A percentile compares a stretch with the other conserved stretches of the same genome.
These are phyloP conservation scores for Antheraea yamamai DNA, from an alignment of 2,888 invertebrate genomes.

Conservation along the genomic window DNA sequence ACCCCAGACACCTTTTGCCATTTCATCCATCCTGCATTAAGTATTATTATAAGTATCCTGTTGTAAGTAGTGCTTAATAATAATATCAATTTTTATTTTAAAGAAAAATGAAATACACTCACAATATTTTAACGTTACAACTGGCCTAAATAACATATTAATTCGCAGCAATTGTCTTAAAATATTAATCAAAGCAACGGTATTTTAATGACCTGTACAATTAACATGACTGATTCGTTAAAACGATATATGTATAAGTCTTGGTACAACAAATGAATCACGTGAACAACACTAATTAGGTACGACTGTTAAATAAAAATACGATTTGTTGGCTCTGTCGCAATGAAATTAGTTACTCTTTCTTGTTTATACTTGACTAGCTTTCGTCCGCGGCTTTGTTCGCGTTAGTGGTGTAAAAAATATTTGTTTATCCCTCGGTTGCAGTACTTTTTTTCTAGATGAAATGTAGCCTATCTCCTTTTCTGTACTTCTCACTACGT, in stretches of 20 bases:
- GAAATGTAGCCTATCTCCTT: too few relatives aligned
- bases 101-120: not conserved
- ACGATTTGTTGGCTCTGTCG: slow-evolving; percentile 1
- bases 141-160: slow-evolving; percentile 19
- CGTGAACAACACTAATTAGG: slow-evolving; percentile 54
- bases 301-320: slow-evolving; percentile 36
- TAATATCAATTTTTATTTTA: not conserved
- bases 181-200: slow-evolving; percentile 53
- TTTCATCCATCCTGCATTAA: too few relatives aligned
- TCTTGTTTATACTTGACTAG: not conserved
- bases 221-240: slow-evolving; percentile 67
- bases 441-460: too few relatives aligned
- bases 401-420: too few relatives aligned
- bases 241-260: slow-evolving; percentile 41
- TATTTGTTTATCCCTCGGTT: too few relatives aligned
- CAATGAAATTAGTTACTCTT: not conserved
- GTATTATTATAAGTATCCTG: too few relatives aligned
- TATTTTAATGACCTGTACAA: slow-evolving; percentile 56
- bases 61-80: too few relatives aligned
- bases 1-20: too few relatives aligned
- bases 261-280: slow-evolving; percentile 59
- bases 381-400: not conserved
- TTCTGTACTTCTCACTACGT: too few relatives aligned
- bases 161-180: slow-evolving; percentile 39
- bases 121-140: slow-evolving; percentile 13